Conservation (phyloP, 2,888 invertebrate species). For the Leucozona laternaria region DNA sequence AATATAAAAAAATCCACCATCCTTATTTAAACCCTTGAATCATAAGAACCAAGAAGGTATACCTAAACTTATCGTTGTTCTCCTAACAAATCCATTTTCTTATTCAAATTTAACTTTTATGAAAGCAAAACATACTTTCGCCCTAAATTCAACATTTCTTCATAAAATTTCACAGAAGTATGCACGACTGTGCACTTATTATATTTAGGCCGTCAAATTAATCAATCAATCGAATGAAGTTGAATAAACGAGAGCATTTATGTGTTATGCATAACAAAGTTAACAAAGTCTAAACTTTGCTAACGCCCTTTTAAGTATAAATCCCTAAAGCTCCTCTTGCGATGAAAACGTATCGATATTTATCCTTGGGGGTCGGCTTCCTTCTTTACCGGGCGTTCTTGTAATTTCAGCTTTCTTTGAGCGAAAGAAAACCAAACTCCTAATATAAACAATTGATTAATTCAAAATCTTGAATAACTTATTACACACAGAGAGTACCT, state of each 20-base stretch:
- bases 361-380: background rate
- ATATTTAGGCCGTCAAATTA: slow-evolving; percentile 10
- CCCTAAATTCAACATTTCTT: too few relatives aligned
- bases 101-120: too few relatives aligned
- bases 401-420: background rate
- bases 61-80: too few relatives aligned
- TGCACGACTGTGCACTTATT: background rate
- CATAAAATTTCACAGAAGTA: background rate
- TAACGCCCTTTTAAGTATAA: slow-evolving; percentile 28
- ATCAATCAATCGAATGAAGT: slow-evolving; percentile 36
- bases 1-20: too few relatives aligned
- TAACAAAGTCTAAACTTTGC: slow-evolving; percentile 22
- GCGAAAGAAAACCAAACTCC: slow-evolving; percentile 14
- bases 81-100: too few relatives aligned
- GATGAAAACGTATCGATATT: slow-evolving; percentile 38
- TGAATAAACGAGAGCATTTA: slow-evolving; percentile 23
- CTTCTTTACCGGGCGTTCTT: too few relatives aligned
- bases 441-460: slow-evolving; percentile 67
- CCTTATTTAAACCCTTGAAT: too few relatives aligned
- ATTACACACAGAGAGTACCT: slow-evolving; percentile 54
- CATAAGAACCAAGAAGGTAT: too few relatives aligned
- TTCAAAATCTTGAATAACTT: slow-evolving; percentile 74
- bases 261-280: slow-evolving; percentile 26
- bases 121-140: too few relatives aligned
- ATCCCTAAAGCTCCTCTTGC: slow-evolving; percentile 13